A percentile compares a stretch with the other conserved stretches of the same genome.
phyloP scores from a whole-genome alignment of 2,113 vertebrate genomes.

The Megaleporinus macrocephalus region DNA sequence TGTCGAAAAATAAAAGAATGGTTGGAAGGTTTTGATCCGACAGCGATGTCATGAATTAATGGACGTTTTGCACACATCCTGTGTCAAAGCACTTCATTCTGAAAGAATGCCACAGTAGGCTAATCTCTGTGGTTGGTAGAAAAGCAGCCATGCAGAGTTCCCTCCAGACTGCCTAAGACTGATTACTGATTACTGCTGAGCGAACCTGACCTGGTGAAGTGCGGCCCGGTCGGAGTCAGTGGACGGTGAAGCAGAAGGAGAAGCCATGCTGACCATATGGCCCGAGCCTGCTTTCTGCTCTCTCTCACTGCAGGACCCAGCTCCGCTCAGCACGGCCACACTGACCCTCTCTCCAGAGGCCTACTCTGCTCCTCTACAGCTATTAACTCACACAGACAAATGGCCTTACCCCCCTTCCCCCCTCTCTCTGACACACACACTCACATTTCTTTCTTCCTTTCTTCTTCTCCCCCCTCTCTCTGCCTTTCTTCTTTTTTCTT shows the following conservation, averaged over 20 bases:
- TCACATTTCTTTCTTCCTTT: conserved; percentile 50
- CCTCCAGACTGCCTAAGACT: conserved; percentile 8
- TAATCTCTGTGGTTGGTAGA: conserved; percentile 11
- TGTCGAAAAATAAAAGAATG: background rate
- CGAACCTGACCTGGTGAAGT: conserved; percentile 54
- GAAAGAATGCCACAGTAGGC: background rate
- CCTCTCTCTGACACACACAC: conserved; percentile 61
- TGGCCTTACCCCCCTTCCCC: conserved; percentile 31
- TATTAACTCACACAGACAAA: conserved; percentile 58
- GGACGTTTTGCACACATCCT: conserved; percentile 2
- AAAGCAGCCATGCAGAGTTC: conserved; percentile 25
- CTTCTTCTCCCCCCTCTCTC: conserved; percentile 22
- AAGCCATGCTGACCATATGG: conserved; percentile 57
- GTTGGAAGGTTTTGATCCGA: too few relatives aligned
- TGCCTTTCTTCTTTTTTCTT: conserved; percentile 64
- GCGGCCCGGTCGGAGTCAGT: conserved; percentile 23
- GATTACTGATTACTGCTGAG: conserved; percentile 29
- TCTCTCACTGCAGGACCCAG: conserved; percentile 30
- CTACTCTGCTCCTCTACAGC: conserved; percentile 39
- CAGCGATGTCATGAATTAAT: background rate
- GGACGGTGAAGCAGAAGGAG: conserved; percentile 50
- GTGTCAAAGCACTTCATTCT: conserved; percentile 2
- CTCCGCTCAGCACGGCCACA: conserved; percentile 41
- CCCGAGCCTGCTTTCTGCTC: conserved; percentile 52
- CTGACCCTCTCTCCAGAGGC: conserved; percentile 55